phyloP scores from a whole-genome alignment of 2,113 vertebrate genomes.

The Campylomormyrus numenius region DNA sequence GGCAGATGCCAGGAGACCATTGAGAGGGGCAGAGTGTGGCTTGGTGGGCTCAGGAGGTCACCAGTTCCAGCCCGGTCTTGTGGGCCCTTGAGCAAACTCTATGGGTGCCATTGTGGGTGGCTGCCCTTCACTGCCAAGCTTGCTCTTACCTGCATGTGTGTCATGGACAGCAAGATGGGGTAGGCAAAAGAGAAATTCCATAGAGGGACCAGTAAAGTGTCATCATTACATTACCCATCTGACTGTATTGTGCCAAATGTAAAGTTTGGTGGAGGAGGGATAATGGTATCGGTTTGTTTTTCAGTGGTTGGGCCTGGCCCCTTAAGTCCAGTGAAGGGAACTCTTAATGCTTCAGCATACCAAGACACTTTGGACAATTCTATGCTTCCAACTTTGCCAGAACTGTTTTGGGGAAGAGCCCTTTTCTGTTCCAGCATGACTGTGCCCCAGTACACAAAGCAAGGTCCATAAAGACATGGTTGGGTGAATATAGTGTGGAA shows the following conservation, averaged over 20 bases:
- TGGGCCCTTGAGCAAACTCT: background rate
- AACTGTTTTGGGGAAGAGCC: background rate
- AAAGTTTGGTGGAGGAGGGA: background rate
- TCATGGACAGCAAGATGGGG: background rate
- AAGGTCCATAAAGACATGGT: background rate
- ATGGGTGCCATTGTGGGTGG: background rate
- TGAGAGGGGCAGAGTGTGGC: background rate
- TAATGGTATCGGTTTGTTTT: background rate
- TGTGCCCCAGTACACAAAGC: background rate
- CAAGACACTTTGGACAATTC: background rate
- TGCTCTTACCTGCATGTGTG: background rate
- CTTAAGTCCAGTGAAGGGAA: background rate
- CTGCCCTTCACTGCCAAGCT: background rate
- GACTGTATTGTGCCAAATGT: background rate
- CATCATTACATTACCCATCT: background rate
- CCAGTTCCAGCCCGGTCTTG: background rate
- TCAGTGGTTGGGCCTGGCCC: background rate
- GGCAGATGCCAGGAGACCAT: background rate
- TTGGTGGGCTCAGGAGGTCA: background rate
- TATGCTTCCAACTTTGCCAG: background rate
- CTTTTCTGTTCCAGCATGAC: background rate
- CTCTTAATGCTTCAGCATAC: background rate
- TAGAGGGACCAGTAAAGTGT: background rate
- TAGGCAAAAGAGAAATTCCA: background rate
- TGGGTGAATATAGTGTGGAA: background rate